These are phyloP conservation scores for Cheilosia grossa DNA, from an alignment of 2,888 invertebrate species.

Conservation along the genomic window DNA sequence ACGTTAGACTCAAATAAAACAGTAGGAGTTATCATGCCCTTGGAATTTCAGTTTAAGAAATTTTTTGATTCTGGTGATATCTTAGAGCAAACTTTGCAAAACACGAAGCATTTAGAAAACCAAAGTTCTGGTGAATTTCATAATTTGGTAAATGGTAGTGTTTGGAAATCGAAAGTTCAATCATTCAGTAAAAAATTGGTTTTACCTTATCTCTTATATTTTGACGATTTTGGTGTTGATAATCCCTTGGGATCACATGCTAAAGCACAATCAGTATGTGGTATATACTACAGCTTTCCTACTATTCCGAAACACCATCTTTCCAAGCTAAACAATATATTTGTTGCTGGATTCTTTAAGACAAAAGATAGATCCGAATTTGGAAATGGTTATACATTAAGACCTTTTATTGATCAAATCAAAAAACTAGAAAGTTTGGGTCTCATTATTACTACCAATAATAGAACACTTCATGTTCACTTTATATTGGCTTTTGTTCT, in stretches of 20 bases:
- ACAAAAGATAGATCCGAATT: constrained; percentile 3
- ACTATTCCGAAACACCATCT: constrained; percentile 9
- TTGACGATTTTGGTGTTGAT: constrained; percentile 26
- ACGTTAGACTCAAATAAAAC: constrained; percentile 2
- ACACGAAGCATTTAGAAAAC: not conserved
- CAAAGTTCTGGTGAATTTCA: not conserved
- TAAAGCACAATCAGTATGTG: constrained; percentile 16
- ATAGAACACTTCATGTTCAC: no score
- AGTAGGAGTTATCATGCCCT: not conserved
- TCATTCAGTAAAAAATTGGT: not conserved
- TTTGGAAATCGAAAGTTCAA: not conserved
- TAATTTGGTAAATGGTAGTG: not conserved
- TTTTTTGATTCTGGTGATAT: constrained; percentile 2
- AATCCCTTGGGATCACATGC: constrained; percentile 20
- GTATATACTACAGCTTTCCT: constrained; percentile 25
- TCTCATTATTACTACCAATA: not conserved
- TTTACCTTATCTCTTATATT: not conserved
- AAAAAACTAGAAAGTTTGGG: constrained; percentile 6
- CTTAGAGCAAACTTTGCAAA: not conserved
- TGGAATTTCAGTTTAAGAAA: constrained; percentile 3
- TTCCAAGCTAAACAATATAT: constrained; percentile 11
- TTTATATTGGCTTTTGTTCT: no score
- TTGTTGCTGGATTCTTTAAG: constrained; percentile 27
- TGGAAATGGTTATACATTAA: constrained; percentile 12
- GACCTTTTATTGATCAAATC: constrained; percentile 3